These are phyloP conservation scores for Apis florea DNA, from an alignment of 1,140 invertebrate species.

Conservation along the genomic window DNA sequence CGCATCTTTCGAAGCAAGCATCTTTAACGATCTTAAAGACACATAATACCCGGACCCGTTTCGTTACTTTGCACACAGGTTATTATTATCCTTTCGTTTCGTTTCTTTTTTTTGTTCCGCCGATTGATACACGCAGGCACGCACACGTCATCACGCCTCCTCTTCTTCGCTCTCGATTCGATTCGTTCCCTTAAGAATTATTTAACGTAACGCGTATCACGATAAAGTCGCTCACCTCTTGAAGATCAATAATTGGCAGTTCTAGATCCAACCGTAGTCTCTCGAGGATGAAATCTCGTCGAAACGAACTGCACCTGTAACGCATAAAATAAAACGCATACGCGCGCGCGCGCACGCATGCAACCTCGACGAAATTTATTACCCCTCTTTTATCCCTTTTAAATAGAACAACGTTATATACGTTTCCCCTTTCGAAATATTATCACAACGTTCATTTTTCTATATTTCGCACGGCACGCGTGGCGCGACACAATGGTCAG, in stretches of 20 bases:
- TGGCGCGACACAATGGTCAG: constrained; percentile 29
- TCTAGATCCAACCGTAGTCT: not conserved
- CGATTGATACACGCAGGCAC: not conserved
- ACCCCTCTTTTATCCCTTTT: not conserved
- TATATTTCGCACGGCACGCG: not conserved
- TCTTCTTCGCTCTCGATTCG: not conserved
- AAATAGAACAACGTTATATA: not conserved
- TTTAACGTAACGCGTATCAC: constrained; percentile 3
- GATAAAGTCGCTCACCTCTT: constrained; percentile 21
- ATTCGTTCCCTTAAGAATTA: not conserved
- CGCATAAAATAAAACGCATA: not conserved
- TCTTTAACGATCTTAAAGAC: constrained; percentile 6
- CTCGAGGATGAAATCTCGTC: not conserved
- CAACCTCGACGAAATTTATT: not conserved
- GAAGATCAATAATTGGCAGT: not conserved
- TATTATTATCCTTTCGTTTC: not conserved
- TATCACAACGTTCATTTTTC: constrained; percentile 8
- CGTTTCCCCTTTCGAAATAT: not conserved
- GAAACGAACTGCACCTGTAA: not conserved
- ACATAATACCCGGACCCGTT: not conserved
- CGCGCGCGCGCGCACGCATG: too few species aligned
- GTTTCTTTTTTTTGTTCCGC: not conserved
- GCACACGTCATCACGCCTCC: not conserved
- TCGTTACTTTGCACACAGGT: constrained; percentile 31
- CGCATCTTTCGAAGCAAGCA: not conserved